Conservation (phyloP, 2,113 vertebrate genomes). For the Chitala chitala region DNA sequence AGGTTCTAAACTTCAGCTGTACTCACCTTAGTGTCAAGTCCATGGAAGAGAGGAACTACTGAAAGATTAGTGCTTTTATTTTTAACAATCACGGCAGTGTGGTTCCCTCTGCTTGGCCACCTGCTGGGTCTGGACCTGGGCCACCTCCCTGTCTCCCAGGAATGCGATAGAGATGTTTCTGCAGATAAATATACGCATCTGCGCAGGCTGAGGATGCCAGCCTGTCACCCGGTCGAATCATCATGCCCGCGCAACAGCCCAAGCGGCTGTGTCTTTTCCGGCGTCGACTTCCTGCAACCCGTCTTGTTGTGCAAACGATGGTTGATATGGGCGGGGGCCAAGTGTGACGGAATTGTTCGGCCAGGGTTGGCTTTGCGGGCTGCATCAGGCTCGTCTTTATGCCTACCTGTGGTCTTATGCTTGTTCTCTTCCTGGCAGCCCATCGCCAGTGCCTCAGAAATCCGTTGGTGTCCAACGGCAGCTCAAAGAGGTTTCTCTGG, state of each 20-base stretch:
- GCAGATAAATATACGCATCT: slow-evolving; percentile 38
- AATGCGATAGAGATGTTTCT: slow-evolving; percentile 44
- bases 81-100: slow-evolving; percentile 29
- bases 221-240: slow-evolving; percentile 28
- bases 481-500: slow-evolving; percentile 17
- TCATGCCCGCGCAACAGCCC: slow-evolving; percentile 26
- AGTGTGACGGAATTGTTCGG: too few relatives aligned
- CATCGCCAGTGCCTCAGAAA: too few relatives aligned
- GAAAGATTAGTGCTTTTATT: slow-evolving; percentile 23
- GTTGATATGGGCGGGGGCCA: slow-evolving; percentile 34
- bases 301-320: too few relatives aligned
- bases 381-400: slow-evolving; percentile 43
- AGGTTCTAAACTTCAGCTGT: not conserved
- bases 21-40: not conserved
- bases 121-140: slow-evolving; percentile 37
- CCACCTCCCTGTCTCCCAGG: slow-evolving; percentile 36
- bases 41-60: not conserved
- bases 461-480: slow-evolving; percentile 28
- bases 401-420: slow-evolving; percentile 18
- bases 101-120: slow-evolving; percentile 28
- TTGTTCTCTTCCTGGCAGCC: slow-evolving; percentile 45
- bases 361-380: too few relatives aligned
- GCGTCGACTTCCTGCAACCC: slow-evolving; percentile 23
- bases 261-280: slow-evolving; percentile 30
- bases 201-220: slow-evolving; percentile 36